phyloP scores from a whole-genome alignment of 2,888 invertebrate genomes.

The Drosophila leonis region DNA sequence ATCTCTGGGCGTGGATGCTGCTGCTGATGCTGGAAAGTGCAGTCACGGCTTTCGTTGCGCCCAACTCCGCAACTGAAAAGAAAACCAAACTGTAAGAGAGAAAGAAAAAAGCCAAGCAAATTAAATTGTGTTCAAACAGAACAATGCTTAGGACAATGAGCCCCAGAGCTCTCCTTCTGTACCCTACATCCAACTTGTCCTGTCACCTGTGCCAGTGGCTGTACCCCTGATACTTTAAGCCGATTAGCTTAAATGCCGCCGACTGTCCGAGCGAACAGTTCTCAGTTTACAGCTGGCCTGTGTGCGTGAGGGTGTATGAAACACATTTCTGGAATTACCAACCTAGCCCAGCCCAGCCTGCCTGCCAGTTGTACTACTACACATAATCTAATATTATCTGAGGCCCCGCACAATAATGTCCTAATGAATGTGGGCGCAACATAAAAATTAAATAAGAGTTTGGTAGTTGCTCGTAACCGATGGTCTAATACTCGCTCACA shows the following conservation, averaged over 20 bases:
- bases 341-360: neutral
- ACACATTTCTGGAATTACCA: conserved; percentile 28
- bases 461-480: neutral
- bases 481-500: neutral
- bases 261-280: conserved; percentile 22
- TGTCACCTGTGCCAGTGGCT: conserved; percentile 68
- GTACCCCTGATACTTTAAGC: conserved; percentile 75
- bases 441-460: conserved; percentile 6
- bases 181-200: conserved; percentile 46
- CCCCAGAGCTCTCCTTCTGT: neutral
- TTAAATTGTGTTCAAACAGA: conserved; percentile 61
- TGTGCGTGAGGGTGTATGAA: neutral
- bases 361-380: conserved; percentile 34
- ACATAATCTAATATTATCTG: conserved; percentile 77
- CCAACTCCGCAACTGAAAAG: conserved; percentile 42
- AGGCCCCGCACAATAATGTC: conserved; percentile 68
- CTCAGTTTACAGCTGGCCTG: conserved; percentile 26
- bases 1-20: conserved; percentile 32
- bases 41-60: conserved; percentile 47
- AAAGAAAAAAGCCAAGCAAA: conserved; percentile 40
- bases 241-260: conserved; percentile 77
- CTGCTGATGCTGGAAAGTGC: conserved; percentile 40
- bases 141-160: conserved; percentile 42
- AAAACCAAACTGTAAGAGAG: conserved; percentile 15
- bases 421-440: conserved; percentile 69